A percentile compares a stretch with the other conserved stretches of the same genome.
Conservation (phyloP, 2,113 vertebrate genomes). For the Antechinus flavipes region DNA sequence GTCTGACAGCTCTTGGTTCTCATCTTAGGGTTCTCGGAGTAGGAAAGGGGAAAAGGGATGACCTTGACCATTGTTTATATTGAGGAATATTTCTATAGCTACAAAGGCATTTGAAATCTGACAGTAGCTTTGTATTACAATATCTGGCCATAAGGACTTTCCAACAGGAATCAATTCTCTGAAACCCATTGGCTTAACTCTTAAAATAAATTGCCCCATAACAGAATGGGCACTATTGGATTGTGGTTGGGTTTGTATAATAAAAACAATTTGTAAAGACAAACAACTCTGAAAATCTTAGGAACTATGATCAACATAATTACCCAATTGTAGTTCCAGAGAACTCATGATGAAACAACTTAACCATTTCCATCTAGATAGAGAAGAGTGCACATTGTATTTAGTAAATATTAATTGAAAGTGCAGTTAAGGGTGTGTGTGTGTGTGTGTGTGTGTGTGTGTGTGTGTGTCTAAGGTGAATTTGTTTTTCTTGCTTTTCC, state of each 20-base stretch:
- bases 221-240: not conserved
- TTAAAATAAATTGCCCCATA: not conserved
- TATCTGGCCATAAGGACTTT: not conserved
- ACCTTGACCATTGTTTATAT: not conserved
- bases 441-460: no score
- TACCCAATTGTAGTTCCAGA: no score
- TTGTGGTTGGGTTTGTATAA: not conserved
- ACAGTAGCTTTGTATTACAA: not conserved
- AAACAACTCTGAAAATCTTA: no score
- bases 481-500: not conserved
- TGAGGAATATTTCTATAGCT: not conserved
- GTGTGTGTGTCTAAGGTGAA: no score
- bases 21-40: not conserved
- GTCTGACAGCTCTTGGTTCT: not conserved
- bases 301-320: no score
- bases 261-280: no score
- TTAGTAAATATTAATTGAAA: no score
- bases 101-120: not conserved
- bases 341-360: no score
- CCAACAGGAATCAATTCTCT: not conserved
- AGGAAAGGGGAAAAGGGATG: not conserved
- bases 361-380: no score
- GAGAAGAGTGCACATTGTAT: no score
- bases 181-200: not conserved
- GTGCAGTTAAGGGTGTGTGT: no score